Conservation (phyloP, 2,888 invertebrate genomes). For the Acanthosoma haemorrhoidale region DNA sequence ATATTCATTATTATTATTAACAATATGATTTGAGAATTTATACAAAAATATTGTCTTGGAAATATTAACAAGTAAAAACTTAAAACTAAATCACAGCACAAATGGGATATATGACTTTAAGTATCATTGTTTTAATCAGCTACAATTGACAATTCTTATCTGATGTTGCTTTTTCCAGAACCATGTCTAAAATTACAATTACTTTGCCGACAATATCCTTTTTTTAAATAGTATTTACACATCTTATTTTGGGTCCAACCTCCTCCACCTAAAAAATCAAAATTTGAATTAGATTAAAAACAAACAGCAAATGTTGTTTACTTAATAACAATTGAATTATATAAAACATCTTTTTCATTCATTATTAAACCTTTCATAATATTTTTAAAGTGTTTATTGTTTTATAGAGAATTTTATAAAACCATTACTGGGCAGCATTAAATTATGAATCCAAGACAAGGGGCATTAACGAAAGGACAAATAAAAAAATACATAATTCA, state of each 20-base stretch:
- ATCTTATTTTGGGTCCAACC: conserved; percentile 33
- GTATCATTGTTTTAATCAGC: background rate
- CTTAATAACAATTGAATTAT: too few relatives aligned
- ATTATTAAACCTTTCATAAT: too few relatives aligned
- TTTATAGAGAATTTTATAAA: too few relatives aligned
- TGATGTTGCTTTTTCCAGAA: conserved; percentile 20
- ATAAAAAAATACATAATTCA: too few relatives aligned
- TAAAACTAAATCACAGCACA: conserved; percentile 12
- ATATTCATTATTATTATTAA: too few relatives aligned
- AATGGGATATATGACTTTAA: background rate
- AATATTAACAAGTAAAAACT: conserved; percentile 7
- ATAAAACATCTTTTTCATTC: too few relatives aligned
- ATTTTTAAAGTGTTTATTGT: too few relatives aligned
- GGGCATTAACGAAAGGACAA: too few relatives aligned
- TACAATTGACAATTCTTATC: conserved; percentile 1
- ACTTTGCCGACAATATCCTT: conserved; percentile 37
- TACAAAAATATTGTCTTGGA: background rate
- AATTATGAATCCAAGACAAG: too few relatives aligned
- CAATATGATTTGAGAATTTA: too few relatives aligned
- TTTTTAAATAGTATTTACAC: conserved; percentile 37
- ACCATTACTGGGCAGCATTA: too few relatives aligned
- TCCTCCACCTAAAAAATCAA: conserved; percentile 34
- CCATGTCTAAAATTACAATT: conserved; percentile 38
- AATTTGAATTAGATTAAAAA: background rate
- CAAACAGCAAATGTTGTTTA: background rate